A percentile compares a stretch with the other conserved stretches of the same genome.
Conservation (phyloP, 2,888 invertebrate genomes). For the Harpalus rufipes region DNA sequence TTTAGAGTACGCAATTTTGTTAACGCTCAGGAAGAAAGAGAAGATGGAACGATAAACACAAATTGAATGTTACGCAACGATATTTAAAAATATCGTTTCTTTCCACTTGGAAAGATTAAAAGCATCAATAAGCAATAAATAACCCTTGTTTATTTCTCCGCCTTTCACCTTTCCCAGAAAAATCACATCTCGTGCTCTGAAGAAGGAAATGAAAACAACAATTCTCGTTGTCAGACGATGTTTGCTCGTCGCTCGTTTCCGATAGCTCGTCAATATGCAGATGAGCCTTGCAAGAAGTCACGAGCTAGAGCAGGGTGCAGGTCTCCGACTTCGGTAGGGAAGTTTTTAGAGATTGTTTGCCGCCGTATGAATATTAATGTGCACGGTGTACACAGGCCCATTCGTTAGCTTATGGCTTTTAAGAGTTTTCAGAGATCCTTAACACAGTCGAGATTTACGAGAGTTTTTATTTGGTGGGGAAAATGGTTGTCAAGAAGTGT, state of each 20-base stretch:
- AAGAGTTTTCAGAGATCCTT: constrained; percentile 30
- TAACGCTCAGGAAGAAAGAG: too few species aligned
- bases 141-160: too few species aligned
- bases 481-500: too few species aligned
- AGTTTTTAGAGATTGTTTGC: constrained; percentile 39
- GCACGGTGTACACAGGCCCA: constrained; percentile 16
- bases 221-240: constrained; percentile 41
- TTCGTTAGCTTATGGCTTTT: constrained; percentile 44
- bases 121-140: too few species aligned
- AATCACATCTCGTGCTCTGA: too few species aligned
- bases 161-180: too few species aligned
- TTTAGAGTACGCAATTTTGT: too few species aligned
- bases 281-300: constrained; percentile 9
- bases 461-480: constrained; percentile 16
- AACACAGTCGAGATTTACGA: neutral
- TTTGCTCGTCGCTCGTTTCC: constrained; percentile 20
- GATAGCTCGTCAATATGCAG: constrained; percentile 49
- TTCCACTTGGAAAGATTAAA: too few species aligned
- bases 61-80: too few species aligned
- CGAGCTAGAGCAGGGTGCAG: neutral
- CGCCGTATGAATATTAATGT: constrained; percentile 50
- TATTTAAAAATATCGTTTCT: too few species aligned
- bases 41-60: too few species aligned
- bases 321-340: neutral
- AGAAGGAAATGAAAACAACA: constrained; percentile 44